Evolutionary conservation across 2,888 invertebrate species (phyloP).

Genomic region (Lithophane semibrunnea): DNA sequence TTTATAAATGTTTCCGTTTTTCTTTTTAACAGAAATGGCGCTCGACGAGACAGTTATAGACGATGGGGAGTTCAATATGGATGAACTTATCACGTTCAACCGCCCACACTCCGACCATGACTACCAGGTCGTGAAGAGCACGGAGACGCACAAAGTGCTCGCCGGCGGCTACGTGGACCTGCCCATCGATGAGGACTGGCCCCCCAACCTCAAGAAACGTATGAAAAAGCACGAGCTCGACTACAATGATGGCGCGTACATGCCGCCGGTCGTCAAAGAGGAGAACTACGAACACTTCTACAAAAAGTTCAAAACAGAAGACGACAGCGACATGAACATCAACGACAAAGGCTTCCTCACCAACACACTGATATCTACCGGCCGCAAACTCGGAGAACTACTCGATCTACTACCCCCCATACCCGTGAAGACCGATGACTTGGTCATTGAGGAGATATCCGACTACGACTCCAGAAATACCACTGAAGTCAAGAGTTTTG

Average conservation of each 20-base stretch:
- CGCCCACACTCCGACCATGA: constrained; percentile 88
- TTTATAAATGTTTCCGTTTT: constrained; percentile 25
- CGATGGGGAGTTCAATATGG: constrained; percentile 91
- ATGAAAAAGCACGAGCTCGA: constrained; percentile 87
- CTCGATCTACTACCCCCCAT: constrained; percentile 82
- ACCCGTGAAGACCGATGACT: constrained; percentile 85
- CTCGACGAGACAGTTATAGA: constrained; percentile 89
- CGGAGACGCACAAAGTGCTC: constrained; percentile 74
- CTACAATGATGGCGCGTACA: constrained; percentile 84
- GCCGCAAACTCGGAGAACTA: constrained; percentile 84
- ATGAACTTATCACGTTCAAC: constrained; percentile 91
- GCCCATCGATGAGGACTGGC: constrained; percentile 91
- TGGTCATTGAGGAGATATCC: constrained; percentile 84
- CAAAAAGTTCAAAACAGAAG: constrained; percentile 78
- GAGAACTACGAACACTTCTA: constrained; percentile 83
- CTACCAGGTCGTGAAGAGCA: constrained; percentile 85
- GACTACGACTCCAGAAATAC: constrained; percentile 83
- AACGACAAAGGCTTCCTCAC: constrained; percentile 75
- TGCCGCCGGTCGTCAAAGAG: constrained; percentile 84
- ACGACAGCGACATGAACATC: constrained; percentile 70
- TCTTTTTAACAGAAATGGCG: constrained; percentile 78
- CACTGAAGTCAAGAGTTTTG: constrained; percentile 84
- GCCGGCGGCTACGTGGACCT: constrained; percentile 89
- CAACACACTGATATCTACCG: constrained; percentile 81
- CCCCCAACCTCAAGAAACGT: constrained; percentile 88